Base-by-base conservation (phyloP, 2,888 invertebrate species). In the Tetanocera ferruginea region DNA sequence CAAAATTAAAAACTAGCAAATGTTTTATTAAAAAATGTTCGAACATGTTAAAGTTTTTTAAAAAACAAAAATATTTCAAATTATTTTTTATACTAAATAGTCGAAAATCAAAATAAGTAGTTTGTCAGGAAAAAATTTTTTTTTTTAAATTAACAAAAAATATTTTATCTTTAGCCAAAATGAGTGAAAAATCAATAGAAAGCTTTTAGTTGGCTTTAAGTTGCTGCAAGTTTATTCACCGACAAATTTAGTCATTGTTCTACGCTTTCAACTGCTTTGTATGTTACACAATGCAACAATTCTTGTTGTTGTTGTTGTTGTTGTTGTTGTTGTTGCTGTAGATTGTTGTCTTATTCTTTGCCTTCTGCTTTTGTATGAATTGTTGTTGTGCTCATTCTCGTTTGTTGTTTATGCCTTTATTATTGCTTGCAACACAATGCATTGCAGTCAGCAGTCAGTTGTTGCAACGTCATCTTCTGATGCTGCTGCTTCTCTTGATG, bases 341-440 rank as follows among this genome's bases (percentile, higher is more conserved):
- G n/a, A 28, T 51, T 70, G n/a, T 19, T 3, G 31, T 62, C 79
- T 77, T 60, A 1, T 64, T 17, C 31, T 64, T 14, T n/a, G 0
- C 17, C 19, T 64, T 14, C 14, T 34, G 34, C 5, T 31, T 17
- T 31, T n/a, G 34, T 70, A 55, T 71, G n/a, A n/a, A n/a, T 67
- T 28, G 23, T 66, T 67, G 31, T 57, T 66, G 34, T 34, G 31
- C 57, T 62, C 43, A 17, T 66, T 14, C 76, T 76, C 69, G 76
- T 81, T 79, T 72, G 51, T 28, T 8, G 31, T 62, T 81, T 77
- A 77, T 80, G 78, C 81, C 31, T 49, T 17, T 49, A 23, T 49
- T 57, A 57, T 72, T 43, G 57, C 60, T 19, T 75, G 64, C 73
- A 66, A 51, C 52, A 14, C 64, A 60, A 43, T 51, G 60, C 34